A percentile compares a stretch with the other conserved stretches of the same genome.
These are phyloP conservation scores for Heptranchias perlo DNA, from an alignment of 2,113 vertebrate species.

Conservation along the genomic window DNA sequence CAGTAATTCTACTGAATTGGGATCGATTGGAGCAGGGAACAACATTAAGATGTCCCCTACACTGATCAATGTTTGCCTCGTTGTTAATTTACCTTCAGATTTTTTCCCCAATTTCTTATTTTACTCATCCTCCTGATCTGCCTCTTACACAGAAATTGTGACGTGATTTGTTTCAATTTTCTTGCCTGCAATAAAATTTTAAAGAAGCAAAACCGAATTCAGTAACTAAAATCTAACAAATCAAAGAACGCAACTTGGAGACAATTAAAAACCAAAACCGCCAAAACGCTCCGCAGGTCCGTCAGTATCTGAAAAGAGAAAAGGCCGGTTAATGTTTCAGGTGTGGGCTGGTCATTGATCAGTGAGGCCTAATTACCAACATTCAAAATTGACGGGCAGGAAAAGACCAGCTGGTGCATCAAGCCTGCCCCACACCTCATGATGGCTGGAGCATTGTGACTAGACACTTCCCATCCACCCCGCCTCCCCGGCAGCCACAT, in stretches of 20 bases:
- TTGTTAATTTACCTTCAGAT: background rate
- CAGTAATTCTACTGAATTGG: background rate
- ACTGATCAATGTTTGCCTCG: background rate
- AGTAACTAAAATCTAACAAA: background rate
- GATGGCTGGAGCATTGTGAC: background rate
- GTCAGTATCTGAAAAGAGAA: background rate
- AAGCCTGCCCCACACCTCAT: background rate
- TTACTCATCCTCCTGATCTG: background rate
- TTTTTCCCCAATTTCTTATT: background rate
- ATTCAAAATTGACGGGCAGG: background rate
- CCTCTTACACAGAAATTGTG: background rate
- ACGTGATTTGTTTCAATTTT: background rate
- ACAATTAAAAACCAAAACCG: background rate
- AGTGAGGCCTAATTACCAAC: background rate
- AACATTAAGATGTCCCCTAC: background rate
- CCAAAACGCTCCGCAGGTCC: background rate
- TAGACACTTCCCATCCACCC: background rate
- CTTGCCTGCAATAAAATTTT: background rate
- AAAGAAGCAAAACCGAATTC: background rate
- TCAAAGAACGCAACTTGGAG: background rate
- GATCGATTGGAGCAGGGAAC: background rate
- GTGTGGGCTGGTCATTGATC: background rate
- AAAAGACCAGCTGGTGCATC: background rate
- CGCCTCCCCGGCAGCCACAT: background rate
- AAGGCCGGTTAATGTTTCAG: too few relatives aligned